A percentile compares a stretch with the other conserved stretches of the same genome.
Conservation (phyloP, 2,888 invertebrate species). For the Hemicrepidius hirtus region DNA sequence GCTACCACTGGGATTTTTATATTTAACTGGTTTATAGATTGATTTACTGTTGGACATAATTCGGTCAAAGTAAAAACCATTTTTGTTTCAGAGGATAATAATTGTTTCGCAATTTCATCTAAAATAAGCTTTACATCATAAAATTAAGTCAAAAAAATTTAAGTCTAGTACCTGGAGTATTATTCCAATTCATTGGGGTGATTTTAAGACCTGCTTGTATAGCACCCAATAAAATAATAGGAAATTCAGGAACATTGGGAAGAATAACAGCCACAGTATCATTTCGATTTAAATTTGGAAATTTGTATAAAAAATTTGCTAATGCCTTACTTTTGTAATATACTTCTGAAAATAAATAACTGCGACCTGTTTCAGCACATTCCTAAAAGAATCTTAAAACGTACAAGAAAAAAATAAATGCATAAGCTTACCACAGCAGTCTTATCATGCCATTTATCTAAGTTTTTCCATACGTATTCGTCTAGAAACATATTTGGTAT, state of each 20-base stretch:
- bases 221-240: conserved; percentile 79
- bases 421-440: conserved; percentile 74
- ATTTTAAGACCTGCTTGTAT: conserved; percentile 80
- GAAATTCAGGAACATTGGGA: conserved; percentile 85
- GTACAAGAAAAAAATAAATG: no score
- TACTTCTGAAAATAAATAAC: conserved; percentile 80
- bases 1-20: conserved; percentile 73
- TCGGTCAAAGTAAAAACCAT: conserved; percentile 76
- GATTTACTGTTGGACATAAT: conserved; percentile 73
- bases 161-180: conserved; percentile 74
- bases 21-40: conserved; percentile 60
- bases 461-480: conserved; percentile 78
- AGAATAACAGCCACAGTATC: conserved; percentile 79
- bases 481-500: conserved; percentile 75
- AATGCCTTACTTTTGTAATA: conserved; percentile 79
- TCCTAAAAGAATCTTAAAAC: conserved; percentile 73
- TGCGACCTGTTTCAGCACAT: conserved; percentile 81
- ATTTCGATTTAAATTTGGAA: conserved; percentile 77
- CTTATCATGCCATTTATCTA: conserved; percentile 79
- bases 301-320: conserved; percentile 72
- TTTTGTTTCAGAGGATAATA: conserved; percentile 76
- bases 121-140: conserved; percentile 62
- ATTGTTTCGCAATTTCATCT: conserved; percentile 83
- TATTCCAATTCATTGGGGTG: conserved; percentile 83
- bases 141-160: neutral